Evolutionary conservation across 2,888 invertebrate genomes (phyloP).

Genomic region (Zaprionus bogoriensis): DNA sequence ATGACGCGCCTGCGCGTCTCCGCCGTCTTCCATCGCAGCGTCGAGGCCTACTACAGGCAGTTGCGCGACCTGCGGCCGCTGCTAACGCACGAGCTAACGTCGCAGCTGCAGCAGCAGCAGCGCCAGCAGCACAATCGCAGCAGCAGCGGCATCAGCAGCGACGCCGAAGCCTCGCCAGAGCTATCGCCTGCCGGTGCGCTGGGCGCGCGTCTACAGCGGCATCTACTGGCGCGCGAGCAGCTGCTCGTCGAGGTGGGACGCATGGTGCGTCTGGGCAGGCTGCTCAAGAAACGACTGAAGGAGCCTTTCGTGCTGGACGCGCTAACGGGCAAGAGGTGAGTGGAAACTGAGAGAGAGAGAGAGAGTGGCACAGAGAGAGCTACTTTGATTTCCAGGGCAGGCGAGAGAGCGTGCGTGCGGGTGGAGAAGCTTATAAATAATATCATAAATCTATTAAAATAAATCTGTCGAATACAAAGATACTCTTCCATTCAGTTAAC

Average conservation of each 20-base stretch:
- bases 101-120: constrained; percentile 64
- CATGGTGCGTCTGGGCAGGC: constrained; percentile 88
- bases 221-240: constrained; percentile 86
- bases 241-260: constrained; percentile 88
- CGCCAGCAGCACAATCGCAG: constrained; percentile 67
- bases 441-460: too few relatives aligned
- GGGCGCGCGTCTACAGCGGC: constrained; percentile 83
- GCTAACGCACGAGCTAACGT: constrained; percentile 83
- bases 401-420: not conserved
- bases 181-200: constrained; percentile 44
- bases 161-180: constrained; percentile 50
- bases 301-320: constrained; percentile 85
- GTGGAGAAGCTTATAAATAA: not conserved
- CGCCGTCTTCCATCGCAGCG: constrained; percentile 89
- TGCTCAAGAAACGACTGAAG: constrained; percentile 86
- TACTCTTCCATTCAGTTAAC: too few relatives aligned
- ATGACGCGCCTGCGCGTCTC: constrained; percentile 89
- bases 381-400: too few relatives aligned
- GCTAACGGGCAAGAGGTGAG: constrained; percentile 80
- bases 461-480: too few relatives aligned
- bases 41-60: constrained; percentile 86
- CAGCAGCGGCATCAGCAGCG: constrained; percentile 68
- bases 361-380: not conserved
- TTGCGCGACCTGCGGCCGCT: constrained; percentile 85
- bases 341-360: constrained; percentile 1